Percentiles rank a stretch among this genome's conserved stretches.
These are phyloP conservation scores for Bursaphelenchus okinawaensis DNA, from an alignment of 2,888 invertebrate species.

Conservation along the genomic window DNA sequence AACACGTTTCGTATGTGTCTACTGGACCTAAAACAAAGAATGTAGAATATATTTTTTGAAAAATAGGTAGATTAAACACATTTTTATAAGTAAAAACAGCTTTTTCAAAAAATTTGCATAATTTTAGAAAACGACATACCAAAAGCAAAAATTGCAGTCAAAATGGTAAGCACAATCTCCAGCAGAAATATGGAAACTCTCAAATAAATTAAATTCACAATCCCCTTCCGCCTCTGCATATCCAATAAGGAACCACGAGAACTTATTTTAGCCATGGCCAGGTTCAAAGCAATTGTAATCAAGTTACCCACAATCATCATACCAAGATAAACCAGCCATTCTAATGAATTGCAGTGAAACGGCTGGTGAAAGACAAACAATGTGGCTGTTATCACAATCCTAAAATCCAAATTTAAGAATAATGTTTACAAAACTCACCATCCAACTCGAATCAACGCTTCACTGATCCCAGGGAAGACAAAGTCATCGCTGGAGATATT, in stretches of 20 bases:
- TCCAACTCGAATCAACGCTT: constrained; percentile 59
- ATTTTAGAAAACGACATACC: constrained; percentile 25
- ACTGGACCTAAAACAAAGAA: background rate
- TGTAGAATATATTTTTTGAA: no score
- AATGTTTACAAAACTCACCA: constrained; percentile 59
- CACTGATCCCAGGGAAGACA: constrained; percentile 71
- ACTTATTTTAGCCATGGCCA: constrained; percentile 50
- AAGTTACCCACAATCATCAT: constrained; percentile 57
- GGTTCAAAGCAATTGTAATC: constrained; percentile 26
- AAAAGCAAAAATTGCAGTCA: constrained; percentile 69
- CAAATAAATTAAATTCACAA: constrained; percentile 70
- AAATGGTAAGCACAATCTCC: constrained; percentile 73
- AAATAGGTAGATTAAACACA: no score
- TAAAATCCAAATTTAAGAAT: constrained; percentile 12
- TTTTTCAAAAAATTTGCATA: background rate
- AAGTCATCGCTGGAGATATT: constrained; percentile 84
- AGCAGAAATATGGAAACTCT: constrained; percentile 72
- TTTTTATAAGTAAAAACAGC: background rate
- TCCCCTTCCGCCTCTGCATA: constrained; percentile 66
- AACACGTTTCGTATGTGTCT: constrained; percentile 24
- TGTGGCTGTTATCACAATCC: constrained; percentile 28
- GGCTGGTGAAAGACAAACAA: constrained; percentile 48
- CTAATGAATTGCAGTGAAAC: constrained; percentile 34
- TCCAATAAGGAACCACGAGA: constrained; percentile 72
- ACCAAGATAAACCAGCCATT: constrained; percentile 28